Base-by-base conservation (phyloP, 2,797 vertebrate genomes). In the Hippocampus kuda region DNA sequence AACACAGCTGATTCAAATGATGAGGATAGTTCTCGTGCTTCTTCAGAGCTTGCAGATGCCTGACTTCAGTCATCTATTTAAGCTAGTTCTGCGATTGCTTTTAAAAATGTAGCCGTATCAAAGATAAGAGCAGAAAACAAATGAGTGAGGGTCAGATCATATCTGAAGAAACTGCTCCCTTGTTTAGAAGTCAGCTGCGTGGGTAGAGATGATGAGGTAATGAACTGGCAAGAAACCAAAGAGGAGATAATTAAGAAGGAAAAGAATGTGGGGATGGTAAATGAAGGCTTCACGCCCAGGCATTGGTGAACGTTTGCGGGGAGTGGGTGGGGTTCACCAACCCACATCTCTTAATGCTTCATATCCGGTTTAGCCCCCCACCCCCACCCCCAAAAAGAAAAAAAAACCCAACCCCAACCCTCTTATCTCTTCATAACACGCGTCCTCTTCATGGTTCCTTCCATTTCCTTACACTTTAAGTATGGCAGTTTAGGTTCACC, bases 381-480 rank as follows among this genome's bases (percentile, higher is more conserved):
- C 30, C 34, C 6, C 30, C 30, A 27, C 30, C 34, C 34, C 5
- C 5, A 34, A 34, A 34, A 8, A 8, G 1, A 38, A 38, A 38
- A 8, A 26, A 27, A 59, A 16, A 30, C 3, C 5, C 46, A 34
- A 30, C 30, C 2, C 4, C 4, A 34, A 3, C 15, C 12, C 15
- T 11, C 13, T 57, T 83, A 81, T 84, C 77, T 80, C 53, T 20
- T 16, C 51, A 65, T 68, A 71, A 68, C 83, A 87, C 22, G 4
- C 81, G 79, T 79, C 72, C 70, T 49, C 76, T 72, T 74, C 68
- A 73, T 42, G 34, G 57, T 64, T 73, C 42, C 57, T 54, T 53
- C 22, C 22, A n/a, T 20, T 34, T 38, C 38, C 30, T 61, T 20
- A 3, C 22, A 13, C 54, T 56, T 2, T 2, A 11, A 54, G 22